Conservation (phyloP, 2,113 vertebrate species). For the Myotis yumanensis region DNA sequence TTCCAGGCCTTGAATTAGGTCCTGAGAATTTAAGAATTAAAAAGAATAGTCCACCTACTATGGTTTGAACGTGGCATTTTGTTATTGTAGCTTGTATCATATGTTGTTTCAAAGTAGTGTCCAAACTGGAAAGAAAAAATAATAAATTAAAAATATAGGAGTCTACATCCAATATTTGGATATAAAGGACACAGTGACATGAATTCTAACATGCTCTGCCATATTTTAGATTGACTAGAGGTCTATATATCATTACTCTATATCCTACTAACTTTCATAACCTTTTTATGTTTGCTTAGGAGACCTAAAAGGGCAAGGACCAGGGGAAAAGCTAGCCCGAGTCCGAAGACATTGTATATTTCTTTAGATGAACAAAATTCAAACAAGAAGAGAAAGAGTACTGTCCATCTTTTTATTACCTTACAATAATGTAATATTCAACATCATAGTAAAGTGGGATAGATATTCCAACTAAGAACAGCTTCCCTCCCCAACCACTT, state of each 20-base stretch:
- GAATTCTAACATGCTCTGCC: slow-evolving; percentile 7
- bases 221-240: slow-evolving; percentile 23
- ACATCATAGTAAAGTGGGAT: neutral
- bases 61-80: slow-evolving; percentile 65
- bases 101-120: slow-evolving; percentile 83
- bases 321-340: neutral
- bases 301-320: neutral
- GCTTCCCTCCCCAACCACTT: neutral
- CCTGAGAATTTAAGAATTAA: slow-evolving; percentile 31
- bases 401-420: neutral
- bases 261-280: neutral
- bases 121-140: slow-evolving; percentile 78
- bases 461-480: neutral
- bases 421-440: neutral
- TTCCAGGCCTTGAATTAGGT: neutral
- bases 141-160: neutral
- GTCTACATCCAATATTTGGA: slow-evolving; percentile 4
- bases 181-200: slow-evolving; percentile 38
- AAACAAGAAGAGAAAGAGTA: slow-evolving; percentile 39
- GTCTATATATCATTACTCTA: neutral
- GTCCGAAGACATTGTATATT: slow-evolving; percentile 13
- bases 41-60: slow-evolving; percentile 64
- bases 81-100: slow-evolving; percentile 72
- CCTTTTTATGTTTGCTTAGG: neutral
- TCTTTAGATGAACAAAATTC: slow-evolving; percentile 23